A percentile compares a stretch with the other conserved stretches of the same genome.
phyloP scores from a whole-genome alignment of 2,888 invertebrate genomes.

The Meganola albula region DNA sequence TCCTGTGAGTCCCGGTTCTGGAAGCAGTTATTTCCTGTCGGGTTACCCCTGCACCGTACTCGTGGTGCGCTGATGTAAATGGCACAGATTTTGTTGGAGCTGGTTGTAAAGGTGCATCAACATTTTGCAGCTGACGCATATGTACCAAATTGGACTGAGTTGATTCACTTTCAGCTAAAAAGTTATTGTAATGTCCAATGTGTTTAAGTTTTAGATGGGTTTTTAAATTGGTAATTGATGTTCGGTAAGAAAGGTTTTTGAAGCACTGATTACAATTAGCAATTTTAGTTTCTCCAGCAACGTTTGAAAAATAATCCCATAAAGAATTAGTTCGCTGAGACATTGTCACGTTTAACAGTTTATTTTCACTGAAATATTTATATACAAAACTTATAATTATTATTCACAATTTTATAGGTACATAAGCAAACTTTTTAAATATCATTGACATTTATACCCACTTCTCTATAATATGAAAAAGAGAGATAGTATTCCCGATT shows the following conservation, averaged over 20 bases:
- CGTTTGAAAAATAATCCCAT: neutral
- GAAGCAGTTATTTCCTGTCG: neutral
- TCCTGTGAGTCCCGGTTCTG: neutral
- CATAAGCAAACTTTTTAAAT: neutral
- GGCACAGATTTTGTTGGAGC: neutral
- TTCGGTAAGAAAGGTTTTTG: neutral
- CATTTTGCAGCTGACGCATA: neutral
- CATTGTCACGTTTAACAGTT: neutral
- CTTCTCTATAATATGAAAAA: neutral
- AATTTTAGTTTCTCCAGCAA: neutral
- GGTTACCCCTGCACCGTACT: neutral
- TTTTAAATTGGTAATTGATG: constrained; percentile 1
- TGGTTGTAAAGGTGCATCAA: neutral
- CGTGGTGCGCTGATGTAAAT: neutral
- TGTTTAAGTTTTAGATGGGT: neutral
- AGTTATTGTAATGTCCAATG: neutral
- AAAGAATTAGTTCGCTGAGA: neutral
- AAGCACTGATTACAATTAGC: neutral
- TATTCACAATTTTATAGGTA: neutral
- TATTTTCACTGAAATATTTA: neutral
- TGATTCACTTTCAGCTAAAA: neutral
- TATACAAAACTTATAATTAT: neutral
- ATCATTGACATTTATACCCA: neutral
- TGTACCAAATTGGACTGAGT: neutral
- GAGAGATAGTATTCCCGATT: neutral